phyloP scores from a whole-genome alignment of 2,113 vertebrate species.

The Nibea albiflora region DNA sequence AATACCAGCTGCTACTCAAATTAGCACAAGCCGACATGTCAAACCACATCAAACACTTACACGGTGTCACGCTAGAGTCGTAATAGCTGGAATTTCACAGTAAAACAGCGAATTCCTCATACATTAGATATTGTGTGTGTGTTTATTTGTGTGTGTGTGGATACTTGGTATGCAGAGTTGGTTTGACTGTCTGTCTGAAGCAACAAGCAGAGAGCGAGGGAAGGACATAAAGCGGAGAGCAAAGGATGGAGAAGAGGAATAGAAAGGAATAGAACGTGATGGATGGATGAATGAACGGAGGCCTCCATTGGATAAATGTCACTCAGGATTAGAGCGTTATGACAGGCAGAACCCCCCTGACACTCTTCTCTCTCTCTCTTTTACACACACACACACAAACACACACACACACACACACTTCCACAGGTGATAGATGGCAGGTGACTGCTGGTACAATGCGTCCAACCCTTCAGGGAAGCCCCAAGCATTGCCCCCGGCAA shows the following conservation, averaged over 20 bases:
- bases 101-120: neutral
- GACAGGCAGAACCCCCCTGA: conserved; percentile 63
- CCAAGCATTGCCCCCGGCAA: conserved; percentile 71
- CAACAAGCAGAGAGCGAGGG: conserved; percentile 59
- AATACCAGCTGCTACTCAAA: neutral
- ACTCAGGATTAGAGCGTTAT: conserved; percentile 79
- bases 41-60: neutral
- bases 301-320: conserved; percentile 78
- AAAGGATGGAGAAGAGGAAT: conserved; percentile 54
- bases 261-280: conserved; percentile 66
- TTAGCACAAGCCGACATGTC: too few relatives aligned
- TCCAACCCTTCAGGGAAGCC: conserved; percentile 67
- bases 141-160: conserved; percentile 11
- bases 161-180: conserved; percentile 59
- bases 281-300: conserved; percentile 72
- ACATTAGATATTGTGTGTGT: conserved; percentile 5
- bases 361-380: conserved; percentile 6
- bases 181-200: conserved; percentile 64
- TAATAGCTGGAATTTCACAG: neutral
- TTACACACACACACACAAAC: conserved; percentile 15
- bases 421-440: conserved; percentile 71
- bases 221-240: conserved; percentile 51
- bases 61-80: neutral
- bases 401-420: conserved; percentile 38
- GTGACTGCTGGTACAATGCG: conserved; percentile 65